phyloP scores from a whole-genome alignment of 2,113 vertebrate species.

The Antennarius striatus region DNA sequence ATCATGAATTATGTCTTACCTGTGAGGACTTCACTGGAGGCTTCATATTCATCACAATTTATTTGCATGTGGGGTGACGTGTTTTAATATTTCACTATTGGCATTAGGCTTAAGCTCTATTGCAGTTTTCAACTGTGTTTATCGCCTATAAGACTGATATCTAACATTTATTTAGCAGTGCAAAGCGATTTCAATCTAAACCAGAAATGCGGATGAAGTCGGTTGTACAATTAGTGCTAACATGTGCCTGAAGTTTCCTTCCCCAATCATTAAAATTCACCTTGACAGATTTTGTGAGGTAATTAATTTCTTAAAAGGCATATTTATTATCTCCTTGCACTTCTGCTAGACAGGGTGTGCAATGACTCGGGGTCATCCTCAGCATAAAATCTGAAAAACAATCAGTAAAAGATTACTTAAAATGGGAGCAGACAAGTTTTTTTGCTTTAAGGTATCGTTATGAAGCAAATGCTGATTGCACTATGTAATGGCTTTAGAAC shows the following conservation, averaged over 20 bases:
- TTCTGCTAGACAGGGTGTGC: constrained; percentile 5
- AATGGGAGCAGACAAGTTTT: too few relatives aligned
- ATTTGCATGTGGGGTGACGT: not conserved
- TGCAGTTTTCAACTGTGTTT: not conserved
- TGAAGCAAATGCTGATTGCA: not conserved
- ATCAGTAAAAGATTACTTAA: not conserved
- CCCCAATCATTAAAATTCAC: constrained; percentile 46
- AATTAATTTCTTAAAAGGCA: constrained; percentile 48
- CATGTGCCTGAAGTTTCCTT: constrained; percentile 33
- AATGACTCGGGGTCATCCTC: constrained; percentile 21
- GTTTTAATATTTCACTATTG: not conserved
- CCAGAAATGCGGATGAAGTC: too few relatives aligned
- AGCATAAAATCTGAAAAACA: constrained; percentile 10
- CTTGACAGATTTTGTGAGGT: constrained; percentile 48
- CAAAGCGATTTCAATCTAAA: constrained; percentile 22
- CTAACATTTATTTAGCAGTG: not conserved
- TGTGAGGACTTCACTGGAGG: not conserved
- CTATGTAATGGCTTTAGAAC: too few relatives aligned
- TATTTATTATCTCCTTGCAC: constrained; percentile 45
- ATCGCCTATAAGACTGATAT: not conserved
- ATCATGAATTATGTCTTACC: not conserved
- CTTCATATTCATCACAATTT: not conserved
- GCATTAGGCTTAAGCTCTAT: not conserved
- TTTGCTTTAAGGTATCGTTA: not conserved
- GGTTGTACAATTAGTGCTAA: constrained; percentile 19